Evolutionary conservation across 2,888 invertebrate genomes (phyloP).

Genomic region (Catocala fraxini): DNA sequence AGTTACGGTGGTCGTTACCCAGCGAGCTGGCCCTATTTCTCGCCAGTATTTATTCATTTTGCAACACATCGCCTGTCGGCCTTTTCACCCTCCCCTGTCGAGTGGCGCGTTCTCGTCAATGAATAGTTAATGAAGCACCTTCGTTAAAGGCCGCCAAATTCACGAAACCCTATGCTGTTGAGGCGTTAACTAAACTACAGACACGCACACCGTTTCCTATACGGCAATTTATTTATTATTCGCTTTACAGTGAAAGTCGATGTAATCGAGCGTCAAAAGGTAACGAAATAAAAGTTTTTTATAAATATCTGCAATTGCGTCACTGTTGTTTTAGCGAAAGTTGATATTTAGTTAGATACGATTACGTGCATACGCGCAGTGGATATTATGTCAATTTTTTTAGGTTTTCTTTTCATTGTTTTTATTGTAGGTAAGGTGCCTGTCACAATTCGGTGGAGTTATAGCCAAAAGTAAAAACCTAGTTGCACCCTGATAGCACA

Average conservation of each 20-base stretch:
- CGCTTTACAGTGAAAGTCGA: constrained; percentile 53
- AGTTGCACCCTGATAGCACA: too few species aligned
- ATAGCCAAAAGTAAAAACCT: too few species aligned
- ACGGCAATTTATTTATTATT: constrained; percentile 56
- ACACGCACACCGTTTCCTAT: constrained; percentile 69
- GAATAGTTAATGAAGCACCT: constrained; percentile 80
- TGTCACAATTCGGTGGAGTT: too few species aligned
- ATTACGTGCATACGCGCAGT: constrained; percentile 37
- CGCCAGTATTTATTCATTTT: constrained; percentile 86
- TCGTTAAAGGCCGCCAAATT: constrained; percentile 85
- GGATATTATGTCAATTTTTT: constrained; percentile 4
- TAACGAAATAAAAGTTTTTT: constrained; percentile 46
- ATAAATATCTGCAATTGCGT: constrained; percentile 51
- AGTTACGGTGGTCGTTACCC: constrained; percentile 74
- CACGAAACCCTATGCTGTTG: constrained; percentile 71
- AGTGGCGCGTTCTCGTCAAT: constrained; percentile 77
- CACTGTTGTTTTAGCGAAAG: constrained; percentile 55
- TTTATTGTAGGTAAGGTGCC: too few species aligned
- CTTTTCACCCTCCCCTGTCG: constrained; percentile 77
- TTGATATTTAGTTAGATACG: constrained; percentile 37
- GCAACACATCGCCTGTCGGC: constrained; percentile 84
- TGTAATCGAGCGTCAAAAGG: constrained; percentile 49
- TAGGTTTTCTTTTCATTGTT: neutral
- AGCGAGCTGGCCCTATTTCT: constrained; percentile 85
- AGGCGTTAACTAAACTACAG: constrained; percentile 76